A percentile compares a stretch with the other conserved stretches of the same genome.
phyloP scores from a whole-genome alignment of 1,140 invertebrate species.

The Bombus confusus region DNA sequence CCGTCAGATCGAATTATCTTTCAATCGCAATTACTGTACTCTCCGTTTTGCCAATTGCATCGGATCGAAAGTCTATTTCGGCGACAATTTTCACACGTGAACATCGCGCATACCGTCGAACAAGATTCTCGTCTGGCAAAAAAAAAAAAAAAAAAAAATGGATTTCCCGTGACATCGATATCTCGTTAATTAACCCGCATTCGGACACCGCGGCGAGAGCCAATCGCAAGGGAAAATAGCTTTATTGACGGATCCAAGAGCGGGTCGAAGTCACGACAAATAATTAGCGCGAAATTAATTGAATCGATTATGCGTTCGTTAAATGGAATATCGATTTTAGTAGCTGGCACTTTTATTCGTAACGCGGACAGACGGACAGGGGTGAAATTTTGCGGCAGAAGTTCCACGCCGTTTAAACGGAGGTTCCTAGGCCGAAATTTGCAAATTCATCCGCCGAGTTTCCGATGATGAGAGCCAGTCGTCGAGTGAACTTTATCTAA shows the following conservation, averaged over 20 bases:
- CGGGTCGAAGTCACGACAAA: not conserved
- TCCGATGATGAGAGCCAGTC: slow-evolving; percentile 1
- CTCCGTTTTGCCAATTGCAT: not conserved
- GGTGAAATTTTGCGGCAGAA: slow-evolving; percentile 2
- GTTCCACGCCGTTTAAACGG: not conserved
- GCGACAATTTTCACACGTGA: not conserved
- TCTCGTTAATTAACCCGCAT: slow-evolving; percentile 11
- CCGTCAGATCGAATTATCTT: not conserved
- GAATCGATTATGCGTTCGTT: slow-evolving; percentile 50
- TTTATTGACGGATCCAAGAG: not conserved
- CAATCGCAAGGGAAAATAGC: not conserved
- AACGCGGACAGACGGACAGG: not conserved
- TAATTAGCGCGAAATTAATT: slow-evolving; percentile 46
- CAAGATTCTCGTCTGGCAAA: not conserved
- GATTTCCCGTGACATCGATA: not conserved
- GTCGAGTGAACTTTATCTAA: slow-evolving; percentile 45
- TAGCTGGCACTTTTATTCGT: slow-evolving; percentile 4
- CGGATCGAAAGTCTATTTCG: not conserved
- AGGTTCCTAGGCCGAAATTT: slow-evolving; percentile 29
- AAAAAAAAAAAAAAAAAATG: slow-evolving; percentile 7
- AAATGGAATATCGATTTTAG: slow-evolving; percentile 45
- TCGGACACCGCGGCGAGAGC: not conserved
- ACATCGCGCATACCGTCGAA: not conserved
- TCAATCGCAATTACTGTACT: not conserved
- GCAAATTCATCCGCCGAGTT: slow-evolving; percentile 45